Evolutionary conservation across 2,113 vertebrate genomes (phyloP), one percentile per base, ranked within the genome.

Genomic region (Paraplagusia blochii): DNA sequence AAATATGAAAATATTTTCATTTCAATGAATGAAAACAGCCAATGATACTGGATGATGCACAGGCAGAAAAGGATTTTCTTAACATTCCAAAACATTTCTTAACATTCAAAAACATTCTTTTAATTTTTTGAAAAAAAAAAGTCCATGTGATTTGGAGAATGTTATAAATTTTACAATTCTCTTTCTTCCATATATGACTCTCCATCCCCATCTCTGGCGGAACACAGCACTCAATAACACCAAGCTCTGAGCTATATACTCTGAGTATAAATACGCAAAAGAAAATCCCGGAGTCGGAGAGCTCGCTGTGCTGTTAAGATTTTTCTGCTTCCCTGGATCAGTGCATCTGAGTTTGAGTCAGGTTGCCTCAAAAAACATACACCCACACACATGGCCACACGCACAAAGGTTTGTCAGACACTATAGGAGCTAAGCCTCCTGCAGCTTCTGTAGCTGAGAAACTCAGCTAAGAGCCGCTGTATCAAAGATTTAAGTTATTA

Each of bases 271-370:
- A 76, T 44, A 7, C 63, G 74, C 58, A 53, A 68, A 47, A 76
- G 66, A 72, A 73, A 79, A 82, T 79, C 77, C 68, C 72, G 7
- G 43, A 81, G 70, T 67, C 68, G 18, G 35, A 56, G 53, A 66
- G 54, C 72, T 76, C 69, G 39, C 57, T 45, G 58, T 63, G 67
- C 67, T 47, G 63, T 61, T 64, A 38, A 52, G n/a, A 79, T 75
- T 84, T 67, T 82, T 82, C 77, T 53, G 62, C 62, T 44, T 79
- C 63, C 59, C 66, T 65, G 80, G 76, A 77, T 83, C 67, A 57
- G 22, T 35, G 48, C 44, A 10, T 67, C 57, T 7, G 39, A 83
- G 63, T 62, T 51, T 58, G 55, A 64, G 48, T 60, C 52, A 1
- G 35, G 55, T 45, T 3, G 49, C 57, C 63, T 59, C 62, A 46